These are phyloP conservation scores for Trypoxylus dichotomus DNA, from an alignment of 1,140 invertebrate genomes.

Conservation along the genomic window DNA sequence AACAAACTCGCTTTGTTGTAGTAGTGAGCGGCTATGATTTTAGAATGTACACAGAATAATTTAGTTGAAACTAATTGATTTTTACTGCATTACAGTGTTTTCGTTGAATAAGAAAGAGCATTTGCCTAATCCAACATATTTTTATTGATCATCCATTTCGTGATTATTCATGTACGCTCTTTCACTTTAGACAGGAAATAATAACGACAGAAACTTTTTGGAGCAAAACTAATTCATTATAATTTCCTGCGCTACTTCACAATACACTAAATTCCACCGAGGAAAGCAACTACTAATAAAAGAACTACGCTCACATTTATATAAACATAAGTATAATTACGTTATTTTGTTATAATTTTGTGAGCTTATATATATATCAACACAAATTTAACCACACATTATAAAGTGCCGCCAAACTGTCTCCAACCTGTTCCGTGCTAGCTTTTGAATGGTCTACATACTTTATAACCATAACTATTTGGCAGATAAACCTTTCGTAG, in stretches of 20 bases:
- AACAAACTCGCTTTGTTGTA: too few species aligned
- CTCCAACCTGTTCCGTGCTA: too few species aligned
- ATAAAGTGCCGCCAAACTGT: neutral
- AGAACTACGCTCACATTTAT: neutral
- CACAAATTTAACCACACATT: neutral
- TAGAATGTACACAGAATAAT: too few species aligned
- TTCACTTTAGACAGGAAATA: neutral
- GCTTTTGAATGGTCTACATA: too few species aligned
- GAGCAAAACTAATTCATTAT: conserved; percentile 19
- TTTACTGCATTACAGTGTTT: too few species aligned
- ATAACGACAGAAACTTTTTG: neutral
- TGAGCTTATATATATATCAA: neutral
- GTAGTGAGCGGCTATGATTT: too few species aligned
- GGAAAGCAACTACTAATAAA: neutral
- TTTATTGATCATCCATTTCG: too few species aligned
- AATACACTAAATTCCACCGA: neutral
- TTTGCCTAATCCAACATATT: too few species aligned
- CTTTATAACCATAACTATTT: too few species aligned
- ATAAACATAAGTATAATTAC: neutral
- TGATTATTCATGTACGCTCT: neutral
- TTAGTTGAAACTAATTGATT: too few species aligned
- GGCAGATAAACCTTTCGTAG: too few species aligned
- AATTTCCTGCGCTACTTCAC: conserved; percentile 7
- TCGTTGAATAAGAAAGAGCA: too few species aligned
- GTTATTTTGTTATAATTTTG: neutral